Evolutionary conservation across 2,888 invertebrate species (phyloP), one percentile per base, ranked within the genome.

Genomic region (Odontocolon sp.): DNA sequence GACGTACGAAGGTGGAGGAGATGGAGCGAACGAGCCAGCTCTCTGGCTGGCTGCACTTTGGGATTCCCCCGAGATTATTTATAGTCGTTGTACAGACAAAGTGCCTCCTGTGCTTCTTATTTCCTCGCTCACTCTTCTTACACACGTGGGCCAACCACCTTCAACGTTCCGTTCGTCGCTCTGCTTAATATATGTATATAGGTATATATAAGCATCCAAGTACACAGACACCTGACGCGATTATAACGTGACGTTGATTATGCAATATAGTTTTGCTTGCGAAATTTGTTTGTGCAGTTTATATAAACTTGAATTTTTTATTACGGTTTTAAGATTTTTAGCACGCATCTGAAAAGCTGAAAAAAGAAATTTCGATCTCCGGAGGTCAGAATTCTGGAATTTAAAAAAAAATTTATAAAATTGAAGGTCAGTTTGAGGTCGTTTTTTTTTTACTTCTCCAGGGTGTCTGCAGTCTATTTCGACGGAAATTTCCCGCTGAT

Each of bases 1-100:
- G 42, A 42, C 40, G 38, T 36, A 33, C 23, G 63, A 56, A 61
- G 70, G 57, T 45, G 56, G 52, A 42, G 52, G 70, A 61, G 59
- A 74, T 56, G 11, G 47, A 14, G 56, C 21, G 42, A 64, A 63
- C 47, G 66, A 40, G 52, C 70, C 47, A 28, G 40, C 52, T 38
- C 56, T 64, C 64, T 57, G 64, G 69, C 75, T 69, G 64, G 52
- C 64, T 50, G 33, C 63, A 63, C 63, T 47, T 63, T 47, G 74
- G 86, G 87, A 87, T 87, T 87, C 84, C 87, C 86, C 82, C 83
- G 82, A n/a, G n/a, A 83, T 85, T 86, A 86, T 86, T 87, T 87
- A 87, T 87, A 86, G 87, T 80, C 68, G 54, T 67, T 71, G 75
- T 79, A 80, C 80, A 81, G 83, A 82, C 84, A 79, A 72, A 74